These are phyloP conservation scores for Epinotia demarniana DNA, from an alignment of 2,888 invertebrate species.

Conservation along the genomic window DNA sequence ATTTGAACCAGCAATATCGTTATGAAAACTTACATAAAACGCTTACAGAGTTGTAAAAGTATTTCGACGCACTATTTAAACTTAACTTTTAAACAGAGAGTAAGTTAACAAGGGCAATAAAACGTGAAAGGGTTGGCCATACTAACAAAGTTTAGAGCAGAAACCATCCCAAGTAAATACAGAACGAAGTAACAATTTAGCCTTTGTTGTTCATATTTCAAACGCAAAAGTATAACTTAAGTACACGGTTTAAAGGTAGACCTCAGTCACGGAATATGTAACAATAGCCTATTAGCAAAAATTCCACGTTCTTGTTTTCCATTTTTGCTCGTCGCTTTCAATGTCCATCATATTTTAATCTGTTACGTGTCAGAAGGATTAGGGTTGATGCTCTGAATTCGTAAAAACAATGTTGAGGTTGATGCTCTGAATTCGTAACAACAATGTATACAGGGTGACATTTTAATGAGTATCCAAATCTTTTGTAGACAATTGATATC, in stretches of 20 bases:
- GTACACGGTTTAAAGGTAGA: neutral
- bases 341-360: neutral
- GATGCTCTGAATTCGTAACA: no score
- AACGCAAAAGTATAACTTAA: neutral
- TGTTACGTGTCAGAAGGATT: neutral
- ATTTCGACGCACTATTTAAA: conserved; percentile 8
- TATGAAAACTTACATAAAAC: neutral
- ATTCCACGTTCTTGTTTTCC: neutral
- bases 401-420: neutral
- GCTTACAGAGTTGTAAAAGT: neutral
- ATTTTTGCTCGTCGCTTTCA: neutral
- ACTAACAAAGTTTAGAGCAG: conserved; percentile 18
- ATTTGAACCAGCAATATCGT: neutral
- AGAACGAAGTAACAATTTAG: neutral
- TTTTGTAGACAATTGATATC: no score
- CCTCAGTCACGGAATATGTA: neutral
- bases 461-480: no score
- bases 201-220: conserved; percentile 1
- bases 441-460: neutral
- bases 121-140: neutral
- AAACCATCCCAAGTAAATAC: conserved; percentile 25
- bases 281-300: neutral
- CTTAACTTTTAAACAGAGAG: neutral
- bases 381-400: no score
- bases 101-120: conserved; percentile 13